Percentiles rank a stretch among this genome's conserved stretches.
Evolutionary conservation across 2,888 invertebrate genomes (phyloP).

Genomic region (Leptinotarsa juncta): DNA sequence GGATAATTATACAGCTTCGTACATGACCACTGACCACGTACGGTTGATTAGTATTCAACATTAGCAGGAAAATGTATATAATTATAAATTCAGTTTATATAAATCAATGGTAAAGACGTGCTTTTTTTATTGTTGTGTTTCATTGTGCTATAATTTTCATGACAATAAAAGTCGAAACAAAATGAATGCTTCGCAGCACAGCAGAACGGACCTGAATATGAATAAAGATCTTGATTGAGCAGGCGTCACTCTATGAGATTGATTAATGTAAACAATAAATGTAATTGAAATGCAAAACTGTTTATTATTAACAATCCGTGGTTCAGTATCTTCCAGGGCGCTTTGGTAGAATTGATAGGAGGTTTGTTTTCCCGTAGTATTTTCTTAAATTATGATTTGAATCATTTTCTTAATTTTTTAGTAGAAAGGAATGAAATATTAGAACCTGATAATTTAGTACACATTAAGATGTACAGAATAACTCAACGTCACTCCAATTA

Average conservation of each 20-base stretch:
- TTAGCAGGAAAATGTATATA: conserved; percentile 13
- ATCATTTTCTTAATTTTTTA: too few relatives aligned
- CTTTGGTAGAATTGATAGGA: too few relatives aligned
- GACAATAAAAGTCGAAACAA: conserved; percentile 18
- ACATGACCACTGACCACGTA: conserved; percentile 9
- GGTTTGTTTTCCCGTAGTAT: too few relatives aligned
- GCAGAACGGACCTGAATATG: not conserved
- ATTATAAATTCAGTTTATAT: conserved; percentile 17
- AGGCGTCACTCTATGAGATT: not conserved
- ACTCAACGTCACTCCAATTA: too few relatives aligned
- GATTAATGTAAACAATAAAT: not conserved
- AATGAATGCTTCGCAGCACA: conserved; percentile 8
- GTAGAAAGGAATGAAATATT: too few relatives aligned
- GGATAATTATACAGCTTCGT: conserved; percentile 14
- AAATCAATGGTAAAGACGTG: conserved; percentile 15
- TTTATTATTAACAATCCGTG: not conserved
- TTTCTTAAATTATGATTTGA: too few relatives aligned
- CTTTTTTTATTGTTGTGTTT: conserved; percentile 12
- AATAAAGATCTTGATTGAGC: conserved; percentile 2
- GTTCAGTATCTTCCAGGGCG: not conserved
- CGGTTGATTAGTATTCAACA: conserved; percentile 13
- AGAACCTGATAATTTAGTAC: too few relatives aligned
- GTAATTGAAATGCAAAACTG: conserved; percentile 3
- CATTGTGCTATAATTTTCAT: conserved; percentile 13
- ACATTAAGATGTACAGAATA: too few relatives aligned